phyloP scores from a whole-genome alignment of 1,140 invertebrate genomes.

The Cecropterus lyciades region DNA sequence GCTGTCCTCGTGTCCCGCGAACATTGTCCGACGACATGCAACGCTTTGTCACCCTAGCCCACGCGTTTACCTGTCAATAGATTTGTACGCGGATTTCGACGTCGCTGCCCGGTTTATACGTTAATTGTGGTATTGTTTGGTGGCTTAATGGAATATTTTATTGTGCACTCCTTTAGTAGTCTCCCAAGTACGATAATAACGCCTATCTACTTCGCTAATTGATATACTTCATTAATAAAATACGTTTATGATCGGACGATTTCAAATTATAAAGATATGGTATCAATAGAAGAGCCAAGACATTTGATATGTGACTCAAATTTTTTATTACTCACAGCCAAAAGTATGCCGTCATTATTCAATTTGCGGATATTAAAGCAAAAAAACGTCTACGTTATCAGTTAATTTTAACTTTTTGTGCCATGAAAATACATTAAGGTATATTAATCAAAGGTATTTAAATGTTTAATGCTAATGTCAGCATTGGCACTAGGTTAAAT shows the following conservation, averaged over 20 bases:
- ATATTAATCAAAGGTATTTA: background rate
- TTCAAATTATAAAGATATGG: background rate
- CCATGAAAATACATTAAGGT: background rate
- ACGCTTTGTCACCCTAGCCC: conserved; percentile 77
- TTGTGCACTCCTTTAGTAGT: no score
- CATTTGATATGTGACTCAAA: background rate
- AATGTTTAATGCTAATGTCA: conserved; percentile 11
- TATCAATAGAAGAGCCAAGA: background rate
- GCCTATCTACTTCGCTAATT: no score
- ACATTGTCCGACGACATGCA: conserved; percentile 75
- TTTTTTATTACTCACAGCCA: background rate
- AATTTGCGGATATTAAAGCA: conserved; percentile 4
- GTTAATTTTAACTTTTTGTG: background rate
- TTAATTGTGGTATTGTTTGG: conserved; percentile 23
- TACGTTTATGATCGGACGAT: background rate
- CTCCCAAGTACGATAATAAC: no score
- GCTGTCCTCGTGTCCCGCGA: conserved; percentile 63
- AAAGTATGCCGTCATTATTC: background rate
- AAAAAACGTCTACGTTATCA: background rate
- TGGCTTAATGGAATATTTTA: conserved; percentile 6
- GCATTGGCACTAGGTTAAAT: conserved; percentile 3
- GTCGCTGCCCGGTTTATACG: conserved; percentile 26
- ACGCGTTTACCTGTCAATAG: conserved; percentile 42
- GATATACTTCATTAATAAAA: no score
- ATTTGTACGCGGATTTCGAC: conserved; percentile 32